Evolutionary conservation across 2,113 vertebrate species (phyloP), one percentile per base, ranked within the genome.

Genomic region (Camelus dromedarius): DNA sequence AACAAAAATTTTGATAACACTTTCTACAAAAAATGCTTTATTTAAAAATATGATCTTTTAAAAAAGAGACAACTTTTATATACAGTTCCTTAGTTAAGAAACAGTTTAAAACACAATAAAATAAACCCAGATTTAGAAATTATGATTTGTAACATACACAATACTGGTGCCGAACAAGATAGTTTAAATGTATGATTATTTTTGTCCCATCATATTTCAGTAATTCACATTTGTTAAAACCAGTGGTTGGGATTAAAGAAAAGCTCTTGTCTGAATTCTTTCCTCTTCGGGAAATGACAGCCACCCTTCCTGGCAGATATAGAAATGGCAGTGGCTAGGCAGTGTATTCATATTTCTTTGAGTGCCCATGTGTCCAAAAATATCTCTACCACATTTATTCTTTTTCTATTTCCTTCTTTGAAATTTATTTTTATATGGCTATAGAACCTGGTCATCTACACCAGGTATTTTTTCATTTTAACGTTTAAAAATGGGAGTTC

Each of bases 21-120:
- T 93, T 97, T 95, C 95, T 98, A 98, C 35, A 98, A 98, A 97
- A 97, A 97, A 91, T 97, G 80, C 32, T 98, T 99, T 99, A 99
- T 99, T 98, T 98, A 99, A 99, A 99, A 99, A 99, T 98, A 99
- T 77, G 96, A 95, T 98, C 85, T 98, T 98, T 98, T 97, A 46
- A 92, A 93, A 97, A 97, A 98, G 94, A 97, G 89, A 95, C 54
- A 86, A 98, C 73, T 83, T 92, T 91, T 99, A 98, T 98, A 95
- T 98, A 99, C 98, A 99, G 88, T 87, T 96, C 94, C 73, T 96
- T 92, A 93, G 91, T 98, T 98, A 95, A 96, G 97, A 98, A 98
- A 93, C 62, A 98, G 86, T 58, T 92, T 97, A 95, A 97, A 97
- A 81, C 86, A 97, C 91, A 96, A 70, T 79, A 97, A 91, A 93